Conservation (phyloP, 2,888 invertebrate genomes). For the Operophtera brumata region DNA sequence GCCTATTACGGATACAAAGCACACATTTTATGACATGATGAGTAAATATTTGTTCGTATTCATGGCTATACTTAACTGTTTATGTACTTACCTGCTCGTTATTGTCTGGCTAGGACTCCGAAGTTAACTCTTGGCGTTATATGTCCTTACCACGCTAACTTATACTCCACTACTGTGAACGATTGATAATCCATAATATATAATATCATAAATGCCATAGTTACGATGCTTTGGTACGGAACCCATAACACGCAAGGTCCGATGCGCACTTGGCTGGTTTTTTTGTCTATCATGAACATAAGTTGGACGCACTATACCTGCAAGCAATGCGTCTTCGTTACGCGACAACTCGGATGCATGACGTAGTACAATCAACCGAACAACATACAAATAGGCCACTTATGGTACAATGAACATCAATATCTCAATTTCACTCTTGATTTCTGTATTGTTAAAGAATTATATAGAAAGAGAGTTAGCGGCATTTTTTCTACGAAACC, state of each 20-base stretch:
- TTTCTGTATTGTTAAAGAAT: constrained; percentile 12
- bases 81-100: background rate
- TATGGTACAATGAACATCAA: constrained; percentile 2
- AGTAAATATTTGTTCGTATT: constrained; percentile 4
- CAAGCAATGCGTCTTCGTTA: too few species aligned
- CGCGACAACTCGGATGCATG: background rate
- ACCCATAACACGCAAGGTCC: too few species aligned
- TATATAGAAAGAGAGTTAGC: background rate
- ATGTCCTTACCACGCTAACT: too few species aligned
- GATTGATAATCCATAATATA: too few species aligned
- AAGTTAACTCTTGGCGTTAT: too few species aligned
- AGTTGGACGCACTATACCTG: too few species aligned
- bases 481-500: background rate
- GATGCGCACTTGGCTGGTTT: too few species aligned
- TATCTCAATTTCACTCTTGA: constrained; percentile 10
- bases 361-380: background rate
- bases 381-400: background rate
- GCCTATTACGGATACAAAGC: constrained; percentile 8
- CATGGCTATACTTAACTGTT: background rate
- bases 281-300: too few species aligned
- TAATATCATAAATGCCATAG: too few species aligned
- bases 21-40: constrained; percentile 3
- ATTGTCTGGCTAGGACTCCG: too few species aligned
- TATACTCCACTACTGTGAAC: too few species aligned
- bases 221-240: too few species aligned